phyloP scores from a whole-genome alignment of 2,797 vertebrate genomes.

The Enoplosus armatus region DNA sequence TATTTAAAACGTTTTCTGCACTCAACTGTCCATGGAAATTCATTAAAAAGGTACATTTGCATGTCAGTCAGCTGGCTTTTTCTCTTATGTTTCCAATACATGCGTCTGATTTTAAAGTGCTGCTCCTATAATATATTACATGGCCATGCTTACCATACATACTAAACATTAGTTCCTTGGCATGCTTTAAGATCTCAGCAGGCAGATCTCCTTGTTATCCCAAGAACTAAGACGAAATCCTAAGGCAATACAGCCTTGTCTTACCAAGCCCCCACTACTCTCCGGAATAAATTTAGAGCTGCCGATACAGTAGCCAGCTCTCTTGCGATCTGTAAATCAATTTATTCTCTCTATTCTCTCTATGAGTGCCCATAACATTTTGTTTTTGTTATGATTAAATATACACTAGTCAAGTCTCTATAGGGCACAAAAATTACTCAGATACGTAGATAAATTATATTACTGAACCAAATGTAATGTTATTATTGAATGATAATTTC shows the following conservation, averaged over 20 bases:
- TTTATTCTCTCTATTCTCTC: constrained; percentile 30
- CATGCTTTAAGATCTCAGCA: constrained; percentile 30
- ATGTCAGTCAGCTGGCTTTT: constrained; percentile 9
- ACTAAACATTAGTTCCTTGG: constrained; percentile 23
- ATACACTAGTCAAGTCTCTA: background rate
- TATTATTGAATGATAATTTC: constrained; percentile 6
- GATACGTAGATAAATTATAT: background rate
- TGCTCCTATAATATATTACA: constrained; percentile 26
- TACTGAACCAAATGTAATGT: background rate
- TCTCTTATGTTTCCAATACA: background rate
- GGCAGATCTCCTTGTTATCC: constrained; percentile 20
- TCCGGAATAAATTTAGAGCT: constrained; percentile 18
- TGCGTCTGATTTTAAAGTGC: constrained; percentile 8
- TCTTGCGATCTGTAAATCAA: background rate
- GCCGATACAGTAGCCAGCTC: background rate
- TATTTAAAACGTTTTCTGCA: constrained; percentile 16
- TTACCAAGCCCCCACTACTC: constrained; percentile 5
- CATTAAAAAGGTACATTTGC: constrained; percentile 29
- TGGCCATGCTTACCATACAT: constrained; percentile 6
- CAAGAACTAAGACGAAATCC: constrained; percentile 32
- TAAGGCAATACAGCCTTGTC: constrained; percentile 14
- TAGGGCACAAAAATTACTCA: background rate
- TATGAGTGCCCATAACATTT: background rate
- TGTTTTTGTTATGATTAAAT: constrained; percentile 24
- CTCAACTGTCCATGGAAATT: constrained; percentile 36